phyloP scores from a whole-genome alignment of 2,113 vertebrate species.

The Clupea harengus region DNA sequence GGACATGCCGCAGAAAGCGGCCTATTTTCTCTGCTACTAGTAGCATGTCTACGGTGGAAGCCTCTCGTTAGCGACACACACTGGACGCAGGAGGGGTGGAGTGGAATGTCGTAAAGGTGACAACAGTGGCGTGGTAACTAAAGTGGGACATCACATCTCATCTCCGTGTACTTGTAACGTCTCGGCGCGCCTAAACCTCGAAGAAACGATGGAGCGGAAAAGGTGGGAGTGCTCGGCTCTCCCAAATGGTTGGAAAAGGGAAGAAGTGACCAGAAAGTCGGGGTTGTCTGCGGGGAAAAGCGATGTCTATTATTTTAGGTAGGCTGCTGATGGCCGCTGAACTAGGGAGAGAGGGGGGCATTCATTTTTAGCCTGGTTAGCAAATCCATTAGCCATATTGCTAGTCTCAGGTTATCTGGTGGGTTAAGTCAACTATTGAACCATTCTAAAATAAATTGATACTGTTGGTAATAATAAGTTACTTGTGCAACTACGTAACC shows the following conservation, averaged over 20 bases:
- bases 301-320: conserved; percentile 95
- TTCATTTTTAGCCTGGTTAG: conserved; percentile 25
- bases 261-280: conserved; percentile 93
- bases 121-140: conserved; percentile 21
- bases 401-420: not conserved
- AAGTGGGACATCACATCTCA: conserved; percentile 1
- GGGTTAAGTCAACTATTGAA: not conserved
- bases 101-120: conserved; percentile 35
- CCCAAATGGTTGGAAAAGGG: conserved; percentile 89
- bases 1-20: too few species aligned
- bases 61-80: not conserved
- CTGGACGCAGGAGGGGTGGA: not conserved
- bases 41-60: not conserved
- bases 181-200: conserved; percentile 17
- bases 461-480: not conserved
- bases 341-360: conserved; percentile 37
- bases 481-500: not conserved
- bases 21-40: too few species aligned
- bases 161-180: conserved; percentile 3
- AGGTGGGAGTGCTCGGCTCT: conserved; percentile 88
- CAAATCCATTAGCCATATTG: conserved; percentile 16
- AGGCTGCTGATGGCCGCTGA: conserved; percentile 51
- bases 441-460: too few species aligned
- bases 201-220: conserved; percentile 85
- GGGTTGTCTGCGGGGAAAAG: conserved; percentile 89